A percentile compares a stretch with the other conserved stretches of the same genome.
Evolutionary conservation across 2,797 vertebrate genomes (phyloP).

Genomic region (Darevskia mixta): DNA sequence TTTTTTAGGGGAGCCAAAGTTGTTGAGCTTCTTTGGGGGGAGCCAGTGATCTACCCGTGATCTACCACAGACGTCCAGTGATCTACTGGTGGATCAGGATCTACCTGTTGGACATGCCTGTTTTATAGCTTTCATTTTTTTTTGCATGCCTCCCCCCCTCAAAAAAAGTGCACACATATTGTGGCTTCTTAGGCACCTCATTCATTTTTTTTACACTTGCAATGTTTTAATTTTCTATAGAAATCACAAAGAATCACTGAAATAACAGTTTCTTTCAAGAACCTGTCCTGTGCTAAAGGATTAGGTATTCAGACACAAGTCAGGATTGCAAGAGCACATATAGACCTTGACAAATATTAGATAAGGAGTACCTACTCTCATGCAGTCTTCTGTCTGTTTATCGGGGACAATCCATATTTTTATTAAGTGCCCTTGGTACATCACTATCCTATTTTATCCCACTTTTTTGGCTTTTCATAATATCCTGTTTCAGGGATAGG

Average conservation of each 20-base stretch:
- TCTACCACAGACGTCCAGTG: too few relatives aligned
- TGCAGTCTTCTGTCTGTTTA: background rate
- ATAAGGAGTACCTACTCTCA: background rate
- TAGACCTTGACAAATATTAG: background rate
- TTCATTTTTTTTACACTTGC: background rate
- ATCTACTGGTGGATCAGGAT: too few relatives aligned
- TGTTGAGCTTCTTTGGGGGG: too few relatives aligned
- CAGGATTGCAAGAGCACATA: background rate
- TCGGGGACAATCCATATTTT: background rate
- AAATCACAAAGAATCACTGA: background rate
- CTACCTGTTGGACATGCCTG: too few relatives aligned
- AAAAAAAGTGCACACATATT: background rate
- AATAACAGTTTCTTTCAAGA: background rate
- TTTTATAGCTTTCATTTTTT: too few relatives aligned
- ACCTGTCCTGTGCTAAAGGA: background rate
- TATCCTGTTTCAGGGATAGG: too few relatives aligned
- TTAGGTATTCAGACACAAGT: background rate
- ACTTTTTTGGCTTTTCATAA: too few relatives aligned
- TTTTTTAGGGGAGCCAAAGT: too few relatives aligned
- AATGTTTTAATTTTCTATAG: background rate
- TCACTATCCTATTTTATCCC: too few relatives aligned
- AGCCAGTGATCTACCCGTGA: too few relatives aligned
- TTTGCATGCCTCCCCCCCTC: too few relatives aligned
- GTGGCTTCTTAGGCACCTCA: background rate
- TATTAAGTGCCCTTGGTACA: too few relatives aligned